These are phyloP conservation scores for Sander vitreus DNA, from an alignment of 2,113 vertebrate species.

Conservation along the genomic window DNA sequence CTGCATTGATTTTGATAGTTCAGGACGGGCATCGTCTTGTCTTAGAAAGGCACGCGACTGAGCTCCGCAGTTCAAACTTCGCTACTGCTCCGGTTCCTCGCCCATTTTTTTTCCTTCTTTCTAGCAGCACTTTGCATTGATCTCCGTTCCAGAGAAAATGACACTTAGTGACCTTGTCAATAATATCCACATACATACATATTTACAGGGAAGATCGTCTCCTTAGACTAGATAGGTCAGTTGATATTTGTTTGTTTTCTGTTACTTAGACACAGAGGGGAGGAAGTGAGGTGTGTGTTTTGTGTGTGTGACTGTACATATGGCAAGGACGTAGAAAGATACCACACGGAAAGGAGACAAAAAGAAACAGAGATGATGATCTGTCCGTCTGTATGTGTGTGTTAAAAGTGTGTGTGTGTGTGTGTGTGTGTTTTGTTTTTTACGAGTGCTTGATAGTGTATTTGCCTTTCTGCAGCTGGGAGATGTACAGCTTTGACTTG, in stretches of 20 bases:
- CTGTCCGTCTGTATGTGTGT: background rate
- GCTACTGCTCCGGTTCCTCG: slow-evolving; percentile 22
- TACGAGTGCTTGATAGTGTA: slow-evolving; percentile 95
- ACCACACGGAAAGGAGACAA: slow-evolving; percentile 17
- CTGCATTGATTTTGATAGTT: slow-evolving; percentile 44
- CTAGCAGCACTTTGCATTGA: slow-evolving; percentile 75
- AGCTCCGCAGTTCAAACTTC: slow-evolving; percentile 53
- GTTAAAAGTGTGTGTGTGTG: background rate
- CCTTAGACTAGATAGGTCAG: slow-evolving; percentile 1
- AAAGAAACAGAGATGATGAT: slow-evolving; percentile 19
- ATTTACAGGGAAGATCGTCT: slow-evolving; percentile 62
- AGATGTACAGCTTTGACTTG: slow-evolving; percentile 98
- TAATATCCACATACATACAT: slow-evolving; percentile 73
- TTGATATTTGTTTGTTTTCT: slow-evolving; percentile 17
- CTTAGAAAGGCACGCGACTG: slow-evolving; percentile 73
- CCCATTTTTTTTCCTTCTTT: slow-evolving; percentile 4
- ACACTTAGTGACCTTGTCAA: slow-evolving; percentile 72
- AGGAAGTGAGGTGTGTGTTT: slow-evolving; percentile 13
- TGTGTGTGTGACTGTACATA: slow-evolving; percentile 21
- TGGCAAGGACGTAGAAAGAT: slow-evolving; percentile 30
- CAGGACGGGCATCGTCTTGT: slow-evolving; percentile 46
- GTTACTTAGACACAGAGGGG: slow-evolving; percentile 10
- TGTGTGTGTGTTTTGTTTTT: slow-evolving; percentile 1
- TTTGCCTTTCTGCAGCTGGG: slow-evolving; percentile 98
- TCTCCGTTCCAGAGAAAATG: slow-evolving; percentile 67